These are phyloP conservation scores for Ictalurus punctatus DNA, from an alignment of 2,113 vertebrate species.

Conservation along the genomic window DNA sequence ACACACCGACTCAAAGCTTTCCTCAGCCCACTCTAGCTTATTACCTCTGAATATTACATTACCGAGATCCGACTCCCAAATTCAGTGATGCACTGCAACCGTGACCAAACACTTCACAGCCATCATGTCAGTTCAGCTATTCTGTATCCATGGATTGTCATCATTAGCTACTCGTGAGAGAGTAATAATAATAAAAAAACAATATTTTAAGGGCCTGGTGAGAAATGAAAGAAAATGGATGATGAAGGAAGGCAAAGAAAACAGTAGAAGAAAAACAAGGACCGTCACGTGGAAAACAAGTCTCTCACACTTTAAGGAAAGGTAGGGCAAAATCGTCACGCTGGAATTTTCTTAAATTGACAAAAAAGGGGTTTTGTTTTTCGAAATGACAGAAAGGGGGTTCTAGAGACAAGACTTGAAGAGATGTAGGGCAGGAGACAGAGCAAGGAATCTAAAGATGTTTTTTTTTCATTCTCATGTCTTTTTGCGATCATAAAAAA, in stretches of 20 bases:
- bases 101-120: conserved; percentile 65
- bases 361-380: conserved; percentile 40
- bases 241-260: background rate
- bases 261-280: background rate
- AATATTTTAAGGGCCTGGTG: conserved; percentile 25
- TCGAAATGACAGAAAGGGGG: conserved; percentile 31
- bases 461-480: background rate
- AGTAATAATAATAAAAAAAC: background rate
- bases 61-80: conserved; percentile 26
- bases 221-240: conserved; percentile 18
- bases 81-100: conserved; percentile 41
- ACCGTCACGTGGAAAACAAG: background rate
- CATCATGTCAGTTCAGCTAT: conserved; percentile 52
- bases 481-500: conserved; percentile 56
- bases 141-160: conserved; percentile 44
- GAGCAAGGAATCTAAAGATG: conserved; percentile 30
- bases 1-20: conserved; percentile 11
- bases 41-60: conserved; percentile 45
- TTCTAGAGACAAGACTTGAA: conserved; percentile 31
- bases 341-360: conserved; percentile 36
- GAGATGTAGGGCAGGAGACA: conserved; percentile 3
- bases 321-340: conserved; percentile 1
- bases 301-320: conserved; percentile 1
- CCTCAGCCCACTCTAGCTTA: conserved; percentile 28
- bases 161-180: conserved; percentile 25